Percentiles rank a stretch among this genome's conserved stretches.
Evolutionary conservation across 2,888 invertebrate species (phyloP).

Genomic region (Melieria crassipennis): DNA sequence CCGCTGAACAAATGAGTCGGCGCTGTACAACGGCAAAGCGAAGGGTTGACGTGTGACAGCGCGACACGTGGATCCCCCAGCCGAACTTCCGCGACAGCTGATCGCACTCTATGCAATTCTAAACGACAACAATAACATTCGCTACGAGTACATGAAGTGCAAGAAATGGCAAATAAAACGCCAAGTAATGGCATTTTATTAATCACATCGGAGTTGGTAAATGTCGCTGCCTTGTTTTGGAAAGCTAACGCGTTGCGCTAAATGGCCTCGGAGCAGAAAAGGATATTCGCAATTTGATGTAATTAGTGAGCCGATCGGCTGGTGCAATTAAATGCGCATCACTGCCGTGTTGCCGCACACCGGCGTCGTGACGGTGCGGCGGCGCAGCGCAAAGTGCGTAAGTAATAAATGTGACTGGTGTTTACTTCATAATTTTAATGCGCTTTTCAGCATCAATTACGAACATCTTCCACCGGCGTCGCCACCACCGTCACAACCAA

Average conservation of each 20-base stretch:
- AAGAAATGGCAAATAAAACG: too few species aligned
- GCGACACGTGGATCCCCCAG: background rate
- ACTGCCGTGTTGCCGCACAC: background rate
- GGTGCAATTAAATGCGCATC: conserved; percentile 19
- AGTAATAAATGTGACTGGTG: background rate
- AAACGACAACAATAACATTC: too few species aligned
- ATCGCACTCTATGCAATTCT: too few species aligned
- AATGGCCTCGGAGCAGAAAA: background rate
- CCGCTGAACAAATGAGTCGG: background rate
- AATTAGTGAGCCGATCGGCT: conserved; percentile 12
- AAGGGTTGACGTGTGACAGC: background rate
- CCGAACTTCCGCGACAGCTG: too few species aligned
- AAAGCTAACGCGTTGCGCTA: conserved; percentile 9
- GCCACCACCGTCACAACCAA: background rate
- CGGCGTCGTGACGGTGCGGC: background rate
- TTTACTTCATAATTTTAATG: conserved; percentile 8
- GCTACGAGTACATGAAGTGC: too few species aligned
- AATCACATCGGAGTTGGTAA: too few species aligned
- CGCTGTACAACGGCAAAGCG: background rate
- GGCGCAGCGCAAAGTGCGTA: background rate
- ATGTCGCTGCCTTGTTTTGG: background rate
- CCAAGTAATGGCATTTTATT: too few species aligned
- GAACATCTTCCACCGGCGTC: conserved; percentile 5
- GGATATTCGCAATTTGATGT: background rate
- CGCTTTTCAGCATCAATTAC: conserved; percentile 18